Conservation (phyloP, 2,113 vertebrate species). For the Mellivora capensis region DNA sequence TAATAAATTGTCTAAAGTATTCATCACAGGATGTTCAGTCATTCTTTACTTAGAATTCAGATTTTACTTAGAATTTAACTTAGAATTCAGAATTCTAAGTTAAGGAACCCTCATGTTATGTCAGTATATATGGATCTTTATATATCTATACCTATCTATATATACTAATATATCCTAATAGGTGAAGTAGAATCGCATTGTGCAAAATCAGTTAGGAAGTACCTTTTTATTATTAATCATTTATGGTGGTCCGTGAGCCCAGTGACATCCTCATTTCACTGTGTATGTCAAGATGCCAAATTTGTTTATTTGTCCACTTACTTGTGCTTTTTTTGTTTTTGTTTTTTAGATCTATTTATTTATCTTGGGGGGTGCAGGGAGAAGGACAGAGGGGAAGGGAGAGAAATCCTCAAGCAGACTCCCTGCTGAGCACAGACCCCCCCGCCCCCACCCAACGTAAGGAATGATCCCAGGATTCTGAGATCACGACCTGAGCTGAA, state of each 20-base stretch:
- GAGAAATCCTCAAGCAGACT: not conserved
- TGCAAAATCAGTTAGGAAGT: not conserved
- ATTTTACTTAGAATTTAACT: no score
- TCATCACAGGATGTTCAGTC: not conserved
- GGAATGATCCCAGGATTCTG: not conserved
- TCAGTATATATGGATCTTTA: not conserved
- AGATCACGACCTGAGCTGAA: not conserved
- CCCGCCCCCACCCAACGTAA: not conserved
- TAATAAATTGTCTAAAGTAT: not conserved
- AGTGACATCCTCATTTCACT: fast-evolving
- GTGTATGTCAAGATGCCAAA: not conserved
- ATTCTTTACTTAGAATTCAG: not conserved
- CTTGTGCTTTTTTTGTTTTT: not conserved
- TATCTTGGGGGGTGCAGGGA: not conserved
- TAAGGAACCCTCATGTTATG: not conserved
- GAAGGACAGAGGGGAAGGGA: not conserved
- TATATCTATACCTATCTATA: no score
- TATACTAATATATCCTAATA: not conserved
- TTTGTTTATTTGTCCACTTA: not conserved
- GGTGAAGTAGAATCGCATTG: not conserved
- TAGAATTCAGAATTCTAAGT: not conserved
- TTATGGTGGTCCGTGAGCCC: not conserved
- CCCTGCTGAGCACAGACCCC: not conserved
- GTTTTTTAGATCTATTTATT: not conserved
- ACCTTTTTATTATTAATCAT: not conserved